Evolutionary conservation across 1,140 invertebrate genomes (phyloP).

Genomic region (Sarcophaga peregrina): DNA sequence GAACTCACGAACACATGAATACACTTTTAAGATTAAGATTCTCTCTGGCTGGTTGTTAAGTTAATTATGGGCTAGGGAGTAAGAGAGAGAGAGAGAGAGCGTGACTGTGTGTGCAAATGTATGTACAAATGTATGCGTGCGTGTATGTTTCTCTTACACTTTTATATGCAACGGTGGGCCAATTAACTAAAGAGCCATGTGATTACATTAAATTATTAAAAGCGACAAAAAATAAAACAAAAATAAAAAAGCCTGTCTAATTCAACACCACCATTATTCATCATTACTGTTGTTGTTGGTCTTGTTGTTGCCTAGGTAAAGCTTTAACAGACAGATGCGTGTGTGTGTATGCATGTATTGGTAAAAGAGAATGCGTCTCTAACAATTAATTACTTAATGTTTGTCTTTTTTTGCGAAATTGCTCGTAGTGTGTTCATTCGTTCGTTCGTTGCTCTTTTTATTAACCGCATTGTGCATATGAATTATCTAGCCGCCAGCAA

Average conservation of each 20-base stretch:
- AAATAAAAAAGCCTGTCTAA: conserved; percentile 5
- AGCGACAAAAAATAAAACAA: too few species aligned
- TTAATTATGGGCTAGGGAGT: neutral
- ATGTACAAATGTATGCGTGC: neutral
- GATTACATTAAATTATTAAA: conserved; percentile 1
- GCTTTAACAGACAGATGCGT: neutral
- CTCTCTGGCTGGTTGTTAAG: neutral
- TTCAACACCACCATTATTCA: neutral
- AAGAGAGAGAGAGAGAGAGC: too few species aligned
- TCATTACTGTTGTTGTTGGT: neutral
- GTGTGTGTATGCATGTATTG: neutral
- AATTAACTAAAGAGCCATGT: conserved; percentile 14
- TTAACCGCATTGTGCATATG: neutral
- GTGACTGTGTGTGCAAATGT: too few species aligned
- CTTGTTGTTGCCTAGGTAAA: too few species aligned
- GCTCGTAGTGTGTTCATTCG: too few species aligned
- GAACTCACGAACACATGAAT: too few species aligned
- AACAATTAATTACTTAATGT: conserved; percentile 14
- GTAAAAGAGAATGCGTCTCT: neutral
- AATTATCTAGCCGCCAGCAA: too few species aligned
- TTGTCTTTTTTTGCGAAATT: neutral
- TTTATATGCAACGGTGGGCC: neutral
- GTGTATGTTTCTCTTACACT: neutral
- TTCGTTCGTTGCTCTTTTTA: neutral
- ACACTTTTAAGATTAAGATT: neutral